Evolutionary conservation across 2,113 vertebrate genomes (phyloP).

Genomic region (Redunca redunca): DNA sequence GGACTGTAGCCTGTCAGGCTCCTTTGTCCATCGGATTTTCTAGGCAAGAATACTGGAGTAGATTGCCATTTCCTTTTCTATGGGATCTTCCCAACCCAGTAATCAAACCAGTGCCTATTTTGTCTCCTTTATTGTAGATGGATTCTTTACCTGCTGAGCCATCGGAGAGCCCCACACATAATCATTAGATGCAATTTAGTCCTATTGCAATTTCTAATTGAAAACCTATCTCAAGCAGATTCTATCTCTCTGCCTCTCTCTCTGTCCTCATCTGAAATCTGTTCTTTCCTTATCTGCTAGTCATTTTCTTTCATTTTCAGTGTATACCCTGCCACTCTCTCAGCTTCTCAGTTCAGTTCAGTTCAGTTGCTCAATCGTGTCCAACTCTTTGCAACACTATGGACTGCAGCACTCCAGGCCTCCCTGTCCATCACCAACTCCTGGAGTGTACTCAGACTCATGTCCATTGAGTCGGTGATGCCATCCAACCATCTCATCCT

Average conservation of each 20-base stretch:
- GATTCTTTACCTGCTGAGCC: not conserved
- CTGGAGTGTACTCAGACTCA: not conserved
- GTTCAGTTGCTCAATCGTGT: not conserved
- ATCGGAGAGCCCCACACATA: not conserved
- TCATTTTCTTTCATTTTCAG: not conserved
- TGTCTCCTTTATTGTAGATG: not conserved
- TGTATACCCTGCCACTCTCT: no score
- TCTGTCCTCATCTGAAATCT: not conserved
- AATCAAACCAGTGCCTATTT: not conserved
- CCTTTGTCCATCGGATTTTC: not conserved
- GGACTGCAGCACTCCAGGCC: not conserved
- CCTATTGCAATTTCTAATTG: not conserved
- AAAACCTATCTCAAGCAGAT: not conserved
- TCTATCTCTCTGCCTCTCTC: not conserved
- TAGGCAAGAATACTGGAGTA: not conserved
- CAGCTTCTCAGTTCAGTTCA: not conserved
- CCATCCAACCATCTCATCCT: not conserved
- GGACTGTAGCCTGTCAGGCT: not conserved
- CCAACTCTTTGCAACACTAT: not conserved
- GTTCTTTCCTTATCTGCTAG: not conserved
- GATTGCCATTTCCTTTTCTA: not conserved
- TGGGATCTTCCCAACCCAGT: not conserved
- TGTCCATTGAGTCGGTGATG: not conserved
- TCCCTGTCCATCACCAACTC: not conserved
- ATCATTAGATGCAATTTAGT: not conserved